Evolutionary conservation across 2,113 vertebrate species (phyloP), one percentile per base, ranked within the genome.

Genomic region (Pterocles gutturalis): DNA sequence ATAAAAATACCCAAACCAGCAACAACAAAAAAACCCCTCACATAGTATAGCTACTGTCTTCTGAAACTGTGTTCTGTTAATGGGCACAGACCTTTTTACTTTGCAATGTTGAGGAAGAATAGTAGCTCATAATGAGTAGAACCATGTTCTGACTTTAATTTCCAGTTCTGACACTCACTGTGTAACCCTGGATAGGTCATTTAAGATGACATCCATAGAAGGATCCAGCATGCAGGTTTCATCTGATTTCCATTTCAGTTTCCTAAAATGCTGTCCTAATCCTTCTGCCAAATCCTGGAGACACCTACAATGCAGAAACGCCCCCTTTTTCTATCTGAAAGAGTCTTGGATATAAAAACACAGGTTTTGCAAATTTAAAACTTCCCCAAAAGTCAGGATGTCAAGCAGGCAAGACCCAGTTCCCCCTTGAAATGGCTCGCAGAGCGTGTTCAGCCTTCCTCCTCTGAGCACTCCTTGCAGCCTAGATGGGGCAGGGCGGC

Each of bases 341-440:
- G 34, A 16, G 5, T 29, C 29, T 60, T 25, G 34, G 33, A 5
- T 65, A 22, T 60, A 49, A 80, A 81, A 43, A 33, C 9, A 5
- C 7, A 41, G 21, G 10, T 1, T 86, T 60, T 87, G 38, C 4
- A 28, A 12, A 16, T 83, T 26, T 43, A 16, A 89, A 60, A 29
- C 72, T 54, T 80, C 9, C 15, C 54, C 5, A 6, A 19, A 86
- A 60, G 28, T 20, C 15, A 4, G 6, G 3, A 2, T 61, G 33
- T 64, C 18, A 34, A 10, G 61, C 1, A 16, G 57, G n/a, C 53
- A 80, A 53, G 62, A 49, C 53, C 8, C 48, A 83, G 28, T 25
- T 80, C 11, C 14, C 14, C 10, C 8, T 26, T 34, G 31, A 10
- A 26, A 16, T 3, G 43, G 13, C 38, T 45, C 0, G 0, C 0